These are phyloP conservation scores for Microctenopoma lineatum DNA, from an alignment of 2,797 vertebrate genomes.

Conservation along the genomic window DNA sequence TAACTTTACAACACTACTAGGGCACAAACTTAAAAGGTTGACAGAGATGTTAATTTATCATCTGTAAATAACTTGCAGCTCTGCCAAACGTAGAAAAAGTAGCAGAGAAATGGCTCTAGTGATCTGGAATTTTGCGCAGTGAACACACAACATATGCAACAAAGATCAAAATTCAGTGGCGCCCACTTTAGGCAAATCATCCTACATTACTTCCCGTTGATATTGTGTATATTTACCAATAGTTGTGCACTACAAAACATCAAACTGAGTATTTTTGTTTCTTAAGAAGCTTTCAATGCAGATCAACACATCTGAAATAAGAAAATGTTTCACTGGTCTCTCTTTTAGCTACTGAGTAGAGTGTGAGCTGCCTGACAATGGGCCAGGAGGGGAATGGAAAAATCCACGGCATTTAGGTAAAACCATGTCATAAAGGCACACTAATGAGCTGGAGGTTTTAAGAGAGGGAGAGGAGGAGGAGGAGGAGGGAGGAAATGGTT, in stretches of 20 bases:
- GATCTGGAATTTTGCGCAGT: background rate
- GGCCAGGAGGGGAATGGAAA: slow-evolving; percentile 77
- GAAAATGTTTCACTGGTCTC: slow-evolving; percentile 46
- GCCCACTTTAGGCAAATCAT: background rate
- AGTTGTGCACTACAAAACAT: slow-evolving; percentile 7
- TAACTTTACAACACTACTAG: too few relatives aligned
- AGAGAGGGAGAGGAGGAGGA: slow-evolving; percentile 47
- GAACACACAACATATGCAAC: slow-evolving; percentile 3
- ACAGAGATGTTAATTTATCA: background rate
- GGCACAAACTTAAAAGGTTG: too few relatives aligned
- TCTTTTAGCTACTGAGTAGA: slow-evolving; percentile 61
- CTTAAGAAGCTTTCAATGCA: slow-evolving; percentile 15
- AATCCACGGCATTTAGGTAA: slow-evolving; percentile 83
- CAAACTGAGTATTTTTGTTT: slow-evolving; percentile 1
- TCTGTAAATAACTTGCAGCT: background rate
- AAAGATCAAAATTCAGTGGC: slow-evolving; percentile 5
- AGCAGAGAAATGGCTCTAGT: too few relatives aligned
- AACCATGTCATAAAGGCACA: slow-evolving; percentile 81
- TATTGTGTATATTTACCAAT: slow-evolving; percentile 9
- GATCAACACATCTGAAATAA: slow-evolving; percentile 45
- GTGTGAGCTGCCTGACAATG: slow-evolving; percentile 48
- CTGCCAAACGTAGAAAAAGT: background rate
- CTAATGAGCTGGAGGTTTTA: slow-evolving; percentile 84
- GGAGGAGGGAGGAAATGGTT: slow-evolving; percentile 75
- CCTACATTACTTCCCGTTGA: slow-evolving; percentile 17